Evolutionary conservation across 2,888 invertebrate genomes (phyloP).

Genomic region (Invenusta paracnida): DNA sequence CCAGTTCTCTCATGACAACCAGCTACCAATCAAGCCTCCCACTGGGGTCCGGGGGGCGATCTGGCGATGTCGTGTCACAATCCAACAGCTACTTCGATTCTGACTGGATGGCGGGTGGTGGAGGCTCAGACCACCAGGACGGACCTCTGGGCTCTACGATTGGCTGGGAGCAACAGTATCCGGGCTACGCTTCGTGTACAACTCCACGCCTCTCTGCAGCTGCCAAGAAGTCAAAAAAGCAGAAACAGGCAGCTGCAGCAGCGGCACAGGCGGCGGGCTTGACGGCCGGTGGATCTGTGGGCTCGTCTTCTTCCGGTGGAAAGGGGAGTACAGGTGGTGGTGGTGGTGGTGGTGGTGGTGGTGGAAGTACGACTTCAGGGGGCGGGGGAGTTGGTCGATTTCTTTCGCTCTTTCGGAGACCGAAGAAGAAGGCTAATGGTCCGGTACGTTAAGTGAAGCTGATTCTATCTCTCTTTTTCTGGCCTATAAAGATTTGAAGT

Average conservation of each 20-base stretch:
- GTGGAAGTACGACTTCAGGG: no score
- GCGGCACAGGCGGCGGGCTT: background rate
- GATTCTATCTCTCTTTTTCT: no score
- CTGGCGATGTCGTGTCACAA: no score
- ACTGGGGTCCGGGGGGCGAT: background rate
- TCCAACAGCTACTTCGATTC: background rate
- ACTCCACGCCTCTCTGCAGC: background rate
- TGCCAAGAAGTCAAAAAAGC: background rate
- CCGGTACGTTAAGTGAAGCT: no score
- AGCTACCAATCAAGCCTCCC: background rate
- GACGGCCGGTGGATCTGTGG: background rate
- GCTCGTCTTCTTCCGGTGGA: background rate
- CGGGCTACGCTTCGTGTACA: background rate
- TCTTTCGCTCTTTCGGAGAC: slow-evolving; percentile 3
- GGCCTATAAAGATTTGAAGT: no score
- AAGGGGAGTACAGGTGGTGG: no score
- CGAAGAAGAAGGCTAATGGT: slow-evolving; percentile 8
- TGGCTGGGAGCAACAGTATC: background rate
- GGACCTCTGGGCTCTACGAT: background rate
- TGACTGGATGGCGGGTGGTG: background rate
- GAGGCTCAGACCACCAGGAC: background rate
- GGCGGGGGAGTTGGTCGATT: background rate
- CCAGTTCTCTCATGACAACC: background rate
- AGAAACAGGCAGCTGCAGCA: background rate
- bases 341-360: no score